Base-by-base conservation (phyloP, 1,140 invertebrate genomes). In the Copidosoma floridanum region DNA sequence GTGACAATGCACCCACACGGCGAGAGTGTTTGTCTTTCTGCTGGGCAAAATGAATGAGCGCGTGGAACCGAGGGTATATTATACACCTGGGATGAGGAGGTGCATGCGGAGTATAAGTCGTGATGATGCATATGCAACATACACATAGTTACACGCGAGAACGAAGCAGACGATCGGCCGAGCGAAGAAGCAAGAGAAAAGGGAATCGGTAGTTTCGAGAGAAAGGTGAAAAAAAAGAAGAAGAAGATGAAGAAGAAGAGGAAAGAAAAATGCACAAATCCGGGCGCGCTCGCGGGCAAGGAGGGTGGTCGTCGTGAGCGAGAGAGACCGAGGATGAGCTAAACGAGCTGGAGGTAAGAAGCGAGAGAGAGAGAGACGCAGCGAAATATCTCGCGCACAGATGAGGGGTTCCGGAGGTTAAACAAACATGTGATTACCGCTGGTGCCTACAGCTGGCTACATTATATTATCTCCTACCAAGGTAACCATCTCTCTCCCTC, bases 351-450 rank as follows among this genome's bases (percentile, higher is more conserved):
- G 29, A 27, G 48, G n/a, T 35, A 53, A 26, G 24, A 20, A 46
- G 41, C 27, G 18, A 68, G 23, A 48, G 27, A 41, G 64, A 44
- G 40, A 51, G 23, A 35, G 54, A n/a, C 21, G 64, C 1, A 43
- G 29, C 29, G 26, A 47, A 56, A 56, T 44, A 52, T 26, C 35
- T 23, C 68, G 65, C 64, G 57, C 67, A 63, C 69, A 74, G 75
- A 79, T 80, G 77, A 79, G 75, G 72, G 78, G 77, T 78, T 79
- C 77, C 69, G 74, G 72, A 79, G 77, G 77, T 80, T 80, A 80
- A 79, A 80, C 78, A 80, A 80, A 79, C 78, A 80, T 80, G 72
- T 78, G 78, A 80, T 80, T 80, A 80, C 77, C 73, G 71, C 71
- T 76, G 57, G 44, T 44, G 74, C 75, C 76, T 78, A 79, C 78